Percentiles rank a stretch among this genome's conserved stretches.
phyloP scores from a whole-genome alignment of 2,888 invertebrate genomes.

The Noctua janthina region DNA sequence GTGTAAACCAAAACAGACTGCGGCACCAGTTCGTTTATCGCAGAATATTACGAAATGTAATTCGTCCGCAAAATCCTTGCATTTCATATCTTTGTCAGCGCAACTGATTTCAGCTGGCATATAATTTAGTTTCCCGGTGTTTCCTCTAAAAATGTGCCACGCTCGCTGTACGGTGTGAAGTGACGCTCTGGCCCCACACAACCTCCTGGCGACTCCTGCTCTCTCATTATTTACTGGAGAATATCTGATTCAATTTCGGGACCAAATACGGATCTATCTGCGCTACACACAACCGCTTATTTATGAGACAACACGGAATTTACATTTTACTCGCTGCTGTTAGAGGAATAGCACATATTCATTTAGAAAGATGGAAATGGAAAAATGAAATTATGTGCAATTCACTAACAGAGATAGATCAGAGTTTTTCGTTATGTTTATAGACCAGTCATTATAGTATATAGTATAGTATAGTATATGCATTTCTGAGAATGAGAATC shows the following conservation, averaged over 20 bases:
- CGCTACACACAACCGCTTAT: slow-evolving; percentile 52
- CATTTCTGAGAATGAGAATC: background rate
- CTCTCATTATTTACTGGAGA: slow-evolving; percentile 65
- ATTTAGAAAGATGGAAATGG: background rate
- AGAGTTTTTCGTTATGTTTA: background rate
- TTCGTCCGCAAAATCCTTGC: slow-evolving; percentile 8
- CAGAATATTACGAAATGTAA: slow-evolving; percentile 8
- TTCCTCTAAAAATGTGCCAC: slow-evolving; percentile 18
- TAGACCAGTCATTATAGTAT: background rate
- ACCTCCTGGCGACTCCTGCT: slow-evolving; percentile 32
- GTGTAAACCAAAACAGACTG: slow-evolving; percentile 35
- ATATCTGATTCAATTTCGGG: slow-evolving; percentile 62
- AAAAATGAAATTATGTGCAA: background rate
- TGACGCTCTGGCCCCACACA: slow-evolving; percentile 34
- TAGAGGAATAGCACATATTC: slow-evolving; percentile 4
- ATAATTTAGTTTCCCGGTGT: slow-evolving; percentile 30
- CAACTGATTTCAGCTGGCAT: slow-evolving; percentile 18
- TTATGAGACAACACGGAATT: slow-evolving; percentile 56
- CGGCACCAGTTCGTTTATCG: background rate
- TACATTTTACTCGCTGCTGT: slow-evolving; percentile 42
- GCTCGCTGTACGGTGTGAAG: background rate
- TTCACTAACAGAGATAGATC: too few species aligned
- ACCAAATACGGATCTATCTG: slow-evolving; percentile 49
- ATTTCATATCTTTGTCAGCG: slow-evolving; percentile 9
- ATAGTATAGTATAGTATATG: too few species aligned